Conservation (phyloP, 2,888 invertebrate species). For the Tenthredo amoena region DNA sequence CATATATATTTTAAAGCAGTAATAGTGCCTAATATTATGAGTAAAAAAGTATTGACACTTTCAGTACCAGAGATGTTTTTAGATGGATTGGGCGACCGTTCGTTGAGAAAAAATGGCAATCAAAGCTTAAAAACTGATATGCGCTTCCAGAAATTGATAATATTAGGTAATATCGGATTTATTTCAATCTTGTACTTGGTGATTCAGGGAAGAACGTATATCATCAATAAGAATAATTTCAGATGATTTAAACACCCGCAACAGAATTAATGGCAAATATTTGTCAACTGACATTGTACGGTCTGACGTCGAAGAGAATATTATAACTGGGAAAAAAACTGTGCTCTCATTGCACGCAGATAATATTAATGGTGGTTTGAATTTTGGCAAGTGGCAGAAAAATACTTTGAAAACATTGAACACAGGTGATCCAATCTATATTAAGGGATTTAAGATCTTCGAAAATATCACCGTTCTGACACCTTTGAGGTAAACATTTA, state of each 20-base stretch:
- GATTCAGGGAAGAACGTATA: background rate
- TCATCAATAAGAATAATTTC: conserved; percentile 21
- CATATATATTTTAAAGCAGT: conserved; percentile 59
- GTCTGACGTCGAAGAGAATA: conserved; percentile 74
- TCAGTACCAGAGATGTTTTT: conserved; percentile 66
- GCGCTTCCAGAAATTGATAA: conserved; percentile 72
- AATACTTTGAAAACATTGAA: conserved; percentile 75
- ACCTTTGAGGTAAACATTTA: conserved; percentile 72
- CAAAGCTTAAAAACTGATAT: conserved; percentile 78
- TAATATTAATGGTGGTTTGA: conserved; percentile 77
- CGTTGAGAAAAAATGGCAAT: conserved; percentile 79
- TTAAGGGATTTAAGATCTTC: conserved; percentile 79
- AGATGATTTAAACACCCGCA: conserved; percentile 72
- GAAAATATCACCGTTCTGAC: conserved; percentile 75
- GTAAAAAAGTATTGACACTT: conserved; percentile 58
- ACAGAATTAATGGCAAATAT: conserved; percentile 79
- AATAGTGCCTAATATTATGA: conserved; percentile 59
- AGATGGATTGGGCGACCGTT: conserved; percentile 77
- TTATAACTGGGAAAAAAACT: conserved; percentile 77
- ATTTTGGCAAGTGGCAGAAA: conserved; percentile 78
- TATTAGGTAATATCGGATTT: conserved; percentile 61
- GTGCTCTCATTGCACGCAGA: conserved; percentile 74
- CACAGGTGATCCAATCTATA: conserved; percentile 70
- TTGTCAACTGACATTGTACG: conserved; percentile 80
- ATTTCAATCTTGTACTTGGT: background rate